Evolutionary conservation across 2,113 vertebrate genomes (phyloP), one percentile per base, ranked within the genome.

Genomic region (Anguilla japonica): DNA sequence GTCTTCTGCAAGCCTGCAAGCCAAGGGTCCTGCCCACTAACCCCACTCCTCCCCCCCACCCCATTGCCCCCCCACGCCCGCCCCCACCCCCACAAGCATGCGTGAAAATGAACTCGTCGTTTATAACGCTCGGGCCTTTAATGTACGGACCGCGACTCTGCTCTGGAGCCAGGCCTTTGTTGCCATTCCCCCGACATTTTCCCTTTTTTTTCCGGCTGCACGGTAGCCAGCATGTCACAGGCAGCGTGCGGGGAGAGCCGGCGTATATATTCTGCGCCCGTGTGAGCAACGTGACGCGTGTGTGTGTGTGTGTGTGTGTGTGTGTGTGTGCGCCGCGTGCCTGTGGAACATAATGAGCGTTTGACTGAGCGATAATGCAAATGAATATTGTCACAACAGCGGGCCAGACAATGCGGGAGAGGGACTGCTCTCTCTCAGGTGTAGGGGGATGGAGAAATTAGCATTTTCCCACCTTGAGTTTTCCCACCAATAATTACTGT

Each of bases 361-460:
- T 91, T 89, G 56, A 83, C 78, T 84, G 82, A 91, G 90, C 85
- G 87, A 84, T 87, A 90, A 84, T 90, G 87, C 88, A 85, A 90
- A 84, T 90, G 87, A 88, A 85, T 83, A 90, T 88, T 92, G 89
- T 91, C 80, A 88, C 81, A 90, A 91, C 90, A 91, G 85, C 89
- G 89, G 88, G 88, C 87, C 88, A 79, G 81, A 83, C 79, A 88
- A 18, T 57, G 40, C 18, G 39, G 57, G 16, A 78, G 46, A 16
- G 40, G 16, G 67, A 50, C n/a, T 82, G 81, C 41, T 82, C 41
- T 40, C 11, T 26, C 81, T 46, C 81, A 82, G 34, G 81, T 18
- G 29, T 18, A 81, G 57, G 3, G 34, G 20, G 2, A 40, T 22
- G 29, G 40, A 39, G 90, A 88, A 85, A 90, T 90, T 7, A 88